Conservation (phyloP, 2,888 invertebrate species). For the Cerastoderma edule region DNA sequence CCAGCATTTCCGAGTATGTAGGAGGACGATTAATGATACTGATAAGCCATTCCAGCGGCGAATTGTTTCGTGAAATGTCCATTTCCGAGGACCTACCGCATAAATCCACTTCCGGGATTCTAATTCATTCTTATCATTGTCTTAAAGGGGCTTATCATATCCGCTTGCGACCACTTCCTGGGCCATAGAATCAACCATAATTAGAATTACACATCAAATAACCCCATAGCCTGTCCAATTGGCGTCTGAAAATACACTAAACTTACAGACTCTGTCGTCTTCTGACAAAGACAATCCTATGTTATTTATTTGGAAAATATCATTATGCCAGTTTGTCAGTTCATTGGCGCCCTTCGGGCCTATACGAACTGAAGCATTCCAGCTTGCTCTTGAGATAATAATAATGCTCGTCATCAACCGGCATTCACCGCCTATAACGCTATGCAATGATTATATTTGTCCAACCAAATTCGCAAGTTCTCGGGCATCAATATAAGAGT, state of each 20-base stretch:
- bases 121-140: no score
- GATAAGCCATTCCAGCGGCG: not conserved
- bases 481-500: not conserved
- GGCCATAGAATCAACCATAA: not conserved
- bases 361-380: not conserved
- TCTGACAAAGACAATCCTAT: not conserved
- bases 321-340: not conserved
- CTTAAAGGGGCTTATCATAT: no score
- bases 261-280: not conserved
- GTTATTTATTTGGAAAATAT: not conserved
- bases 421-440: conserved; percentile 8
- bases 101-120: not conserved
- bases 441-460: conserved; percentile 18
- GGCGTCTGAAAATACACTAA: conserved; percentile 15
- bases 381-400: conserved; percentile 8
- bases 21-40: no score
- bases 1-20: not conserved
- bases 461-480: not conserved
- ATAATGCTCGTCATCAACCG: conserved; percentile 17
- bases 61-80: not conserved
- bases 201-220: not conserved
- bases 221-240: conserved; percentile 12
- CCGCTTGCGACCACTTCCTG: no score
- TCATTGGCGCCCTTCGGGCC: not conserved
- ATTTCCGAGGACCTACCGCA: not conserved